Percentiles rank a stretch among this genome's conserved stretches.
phyloP scores from a whole-genome alignment of 2,797 vertebrate genomes.

The Aeoliscus strigatus region DNA sequence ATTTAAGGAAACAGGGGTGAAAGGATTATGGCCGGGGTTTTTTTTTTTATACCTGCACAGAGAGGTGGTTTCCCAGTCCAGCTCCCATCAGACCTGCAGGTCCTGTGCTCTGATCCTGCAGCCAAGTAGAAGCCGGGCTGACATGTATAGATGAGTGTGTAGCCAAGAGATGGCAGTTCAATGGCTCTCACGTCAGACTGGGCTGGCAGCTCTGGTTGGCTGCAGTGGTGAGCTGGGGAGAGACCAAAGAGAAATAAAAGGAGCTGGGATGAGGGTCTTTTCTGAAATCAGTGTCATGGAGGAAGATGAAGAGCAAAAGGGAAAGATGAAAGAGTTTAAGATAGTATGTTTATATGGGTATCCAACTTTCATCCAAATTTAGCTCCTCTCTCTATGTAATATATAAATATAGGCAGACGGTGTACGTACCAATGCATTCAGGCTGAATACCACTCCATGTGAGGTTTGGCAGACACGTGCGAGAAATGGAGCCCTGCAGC shows the following conservation, averaged over 20 bases:
- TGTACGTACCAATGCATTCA: conserved; percentile 87
- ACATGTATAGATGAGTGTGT: conserved; percentile 96
- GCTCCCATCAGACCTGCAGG: conserved; percentile 93
- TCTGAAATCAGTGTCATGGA: conserved; percentile 5
- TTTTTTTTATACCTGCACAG: conserved; percentile 84
- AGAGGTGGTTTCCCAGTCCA: conserved; percentile 94
- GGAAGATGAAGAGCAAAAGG: background rate
- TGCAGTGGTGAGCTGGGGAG: conserved; percentile 90
- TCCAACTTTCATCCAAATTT: background rate
- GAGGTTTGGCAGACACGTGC: conserved; percentile 94
- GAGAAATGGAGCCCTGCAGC: conserved; percentile 92
- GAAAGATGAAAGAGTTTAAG: conserved; percentile 19
- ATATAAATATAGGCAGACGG: background rate
- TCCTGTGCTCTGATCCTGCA: conserved; percentile 94
- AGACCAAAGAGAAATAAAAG: conserved; percentile 2
- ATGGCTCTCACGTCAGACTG: conserved; percentile 92
- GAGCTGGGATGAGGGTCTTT: conserved; percentile 4
- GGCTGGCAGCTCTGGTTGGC: conserved; percentile 87
- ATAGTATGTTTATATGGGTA: background rate
- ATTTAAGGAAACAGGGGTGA: too few species aligned
- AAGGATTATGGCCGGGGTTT: too few species aligned
- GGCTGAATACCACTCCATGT: conserved; percentile 95
- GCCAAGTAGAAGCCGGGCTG: conserved; percentile 93
- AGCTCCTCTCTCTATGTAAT: conserved; percentile 1
- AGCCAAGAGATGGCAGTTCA: conserved; percentile 94